A percentile compares a stretch with the other conserved stretches of the same genome.
These are phyloP conservation scores for Macrotrachela quadricornifera DNA, from an alignment of 1,140 invertebrate species.

Conservation along the genomic window DNA sequence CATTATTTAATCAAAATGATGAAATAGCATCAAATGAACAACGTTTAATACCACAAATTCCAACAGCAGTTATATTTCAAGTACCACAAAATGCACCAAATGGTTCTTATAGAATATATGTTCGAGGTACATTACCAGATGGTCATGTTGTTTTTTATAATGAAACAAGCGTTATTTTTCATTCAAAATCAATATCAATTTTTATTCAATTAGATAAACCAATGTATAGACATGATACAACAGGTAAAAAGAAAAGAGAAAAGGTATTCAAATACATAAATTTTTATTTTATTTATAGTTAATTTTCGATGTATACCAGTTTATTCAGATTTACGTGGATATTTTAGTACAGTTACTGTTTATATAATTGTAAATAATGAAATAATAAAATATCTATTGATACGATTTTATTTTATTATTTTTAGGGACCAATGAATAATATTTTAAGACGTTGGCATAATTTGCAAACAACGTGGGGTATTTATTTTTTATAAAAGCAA, in stretches of 20 bases:
- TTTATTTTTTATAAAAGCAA: too few species aligned
- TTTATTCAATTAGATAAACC: constrained; percentile 86
- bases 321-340: constrained; percentile 61
- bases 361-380: constrained; percentile 49
- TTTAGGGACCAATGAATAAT: constrained; percentile 42
- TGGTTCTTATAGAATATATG: constrained; percentile 58
- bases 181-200: constrained; percentile 38
- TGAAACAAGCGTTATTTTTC: constrained; percentile 24
- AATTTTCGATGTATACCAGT: constrained; percentile 53
- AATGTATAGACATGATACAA: constrained; percentile 75
- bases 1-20: constrained; percentile 1
- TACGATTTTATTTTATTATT: too few species aligned
- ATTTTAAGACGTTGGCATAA: constrained; percentile 74
- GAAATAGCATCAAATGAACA: constrained; percentile 4
- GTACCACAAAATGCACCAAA: constrained; percentile 18
- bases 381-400: too few species aligned
- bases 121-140: constrained; percentile 45
- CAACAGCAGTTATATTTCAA: neutral
- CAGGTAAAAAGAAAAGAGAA: too few species aligned
- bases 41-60: neutral
- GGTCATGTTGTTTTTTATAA: constrained; percentile 22
- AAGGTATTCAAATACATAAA: too few species aligned
- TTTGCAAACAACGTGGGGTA: constrained; percentile 40
- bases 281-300: neutral
- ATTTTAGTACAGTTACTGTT: constrained; percentile 63